Evolutionary conservation across 2,113 vertebrate species (phyloP), one percentile per base, ranked within the genome.

Genomic region (Poeciliopsis retropinna): DNA sequence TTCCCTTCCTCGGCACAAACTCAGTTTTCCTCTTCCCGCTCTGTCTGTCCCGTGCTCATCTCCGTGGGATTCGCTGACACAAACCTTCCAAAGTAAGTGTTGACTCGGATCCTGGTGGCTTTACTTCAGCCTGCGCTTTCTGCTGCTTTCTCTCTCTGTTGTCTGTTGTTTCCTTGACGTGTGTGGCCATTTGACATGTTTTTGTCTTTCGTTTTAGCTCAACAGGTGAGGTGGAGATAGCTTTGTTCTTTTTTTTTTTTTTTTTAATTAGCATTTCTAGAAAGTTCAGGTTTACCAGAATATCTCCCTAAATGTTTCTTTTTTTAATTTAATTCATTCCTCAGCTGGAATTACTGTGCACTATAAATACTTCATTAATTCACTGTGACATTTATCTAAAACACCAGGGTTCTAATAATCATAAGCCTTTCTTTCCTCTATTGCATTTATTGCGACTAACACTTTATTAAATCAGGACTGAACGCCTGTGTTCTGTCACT

Each of bases 61-160:
- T 88, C 76, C 39, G 81, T 22, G 15, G 81, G 68, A 83, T 88
- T 70, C 7, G 2, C 76, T 79, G 79, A 79, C 81, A 76, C 51
- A 64, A 74, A 81, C 82, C 84, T n/a, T 70, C 64, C 15, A 67
- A 70, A 84, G 85, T 91, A 85, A 88, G 84, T 79, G 73, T 70
- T 72, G 61, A 83, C 73, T 29, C 64, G 73, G 54, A 75, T 76
- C 62, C 47, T 60, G 51, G 57, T 3, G 6, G 77, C 75, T 64
- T 80, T 79, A 79, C 31, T 79, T 79, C 65, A 54, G 66, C 62
- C 72, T 75, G 57, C 64, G 57, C 68, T 85, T 65, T 73, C 65
- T 65, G 54, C 34, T 73, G 31, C 17, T 72, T 51, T 72, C 10
- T 32, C 27, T 22, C 41, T 39, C 5, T 13, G 1, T 65, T 65